Conservation (phyloP, 2,113 vertebrate species). For the Phodopus roborovskii region DNA sequence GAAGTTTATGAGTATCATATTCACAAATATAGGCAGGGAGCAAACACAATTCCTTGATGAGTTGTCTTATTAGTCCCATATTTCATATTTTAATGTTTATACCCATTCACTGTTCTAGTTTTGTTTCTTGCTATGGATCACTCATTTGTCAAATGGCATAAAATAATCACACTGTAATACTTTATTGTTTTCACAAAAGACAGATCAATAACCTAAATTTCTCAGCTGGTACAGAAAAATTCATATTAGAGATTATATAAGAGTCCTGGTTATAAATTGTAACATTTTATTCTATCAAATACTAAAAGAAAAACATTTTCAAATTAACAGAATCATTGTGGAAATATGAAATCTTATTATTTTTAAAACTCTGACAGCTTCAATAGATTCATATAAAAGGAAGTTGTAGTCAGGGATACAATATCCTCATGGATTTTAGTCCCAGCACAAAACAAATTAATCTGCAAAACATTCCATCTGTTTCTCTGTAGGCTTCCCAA, state of each 20-base stretch:
- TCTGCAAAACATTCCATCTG: not conserved
- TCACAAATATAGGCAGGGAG: too few relatives aligned
- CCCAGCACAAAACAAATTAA: not conserved
- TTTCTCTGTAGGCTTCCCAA: not conserved
- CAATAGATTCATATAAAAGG: not conserved
- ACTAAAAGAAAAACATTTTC: slow-evolving; percentile 25
- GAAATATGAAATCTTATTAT: not conserved
- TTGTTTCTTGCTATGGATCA: not conserved
- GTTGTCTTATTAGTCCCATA: not conserved
- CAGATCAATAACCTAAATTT: not conserved
- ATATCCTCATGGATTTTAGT: not conserved
- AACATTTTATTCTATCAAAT: not conserved
- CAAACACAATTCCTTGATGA: not conserved
- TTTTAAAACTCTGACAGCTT: not conserved
- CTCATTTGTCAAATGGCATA: not conserved
- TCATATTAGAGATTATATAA: not conserved
- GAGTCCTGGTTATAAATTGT: not conserved
- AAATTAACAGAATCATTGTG: not conserved
- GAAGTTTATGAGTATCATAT: not conserved
- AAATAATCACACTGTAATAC: not conserved
- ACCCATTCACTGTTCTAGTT: not conserved
- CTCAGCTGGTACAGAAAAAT: not conserved
- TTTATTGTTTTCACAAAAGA: not conserved
- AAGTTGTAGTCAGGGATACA: not conserved
- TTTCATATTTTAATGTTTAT: not conserved